Percentiles rank a stretch among this genome's conserved stretches.
Evolutionary conservation across 2,113 vertebrate genomes (phyloP).

Genomic region (Prolemur simus): DNA sequence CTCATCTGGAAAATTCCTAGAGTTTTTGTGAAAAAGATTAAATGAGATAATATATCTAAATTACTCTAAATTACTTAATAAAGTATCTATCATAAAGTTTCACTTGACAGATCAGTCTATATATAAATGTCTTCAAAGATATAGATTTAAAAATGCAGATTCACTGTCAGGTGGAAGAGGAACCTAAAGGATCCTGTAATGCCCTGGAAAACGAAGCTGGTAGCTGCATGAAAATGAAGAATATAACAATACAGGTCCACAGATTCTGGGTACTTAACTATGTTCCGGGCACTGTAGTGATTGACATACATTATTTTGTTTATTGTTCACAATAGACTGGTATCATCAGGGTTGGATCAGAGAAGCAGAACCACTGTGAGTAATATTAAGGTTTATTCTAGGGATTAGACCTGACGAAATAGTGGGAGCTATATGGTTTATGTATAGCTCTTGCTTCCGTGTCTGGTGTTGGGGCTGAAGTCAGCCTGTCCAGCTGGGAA

Average conservation of each 20-base stretch:
- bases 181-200: background rate
- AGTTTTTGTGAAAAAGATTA: slow-evolving; percentile 20
- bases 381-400: slow-evolving; percentile 28
- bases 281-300: background rate
- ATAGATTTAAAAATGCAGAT: background rate
- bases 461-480: background rate
- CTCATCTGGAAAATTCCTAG: slow-evolving; percentile 13
- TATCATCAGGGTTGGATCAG: background rate
- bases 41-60: slow-evolving; percentile 22
- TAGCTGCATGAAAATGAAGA: background rate
- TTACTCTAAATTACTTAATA: background rate
- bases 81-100: background rate
- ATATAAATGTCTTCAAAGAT: background rate
- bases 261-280: background rate
- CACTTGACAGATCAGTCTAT: background rate
- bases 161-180: background rate
- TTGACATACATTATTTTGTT: background rate
- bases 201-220: background rate
- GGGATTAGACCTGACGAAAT: background rate
- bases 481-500: background rate
- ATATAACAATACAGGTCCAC: background rate
- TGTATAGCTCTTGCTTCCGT: background rate
- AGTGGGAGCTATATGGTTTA: background rate
- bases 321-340: background rate
- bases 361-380: background rate